A percentile compares a stretch with the other conserved stretches of the same genome.
phyloP scores from a whole-genome alignment of 1,140 invertebrate species.

The Centruroides sculpturatus region DNA sequence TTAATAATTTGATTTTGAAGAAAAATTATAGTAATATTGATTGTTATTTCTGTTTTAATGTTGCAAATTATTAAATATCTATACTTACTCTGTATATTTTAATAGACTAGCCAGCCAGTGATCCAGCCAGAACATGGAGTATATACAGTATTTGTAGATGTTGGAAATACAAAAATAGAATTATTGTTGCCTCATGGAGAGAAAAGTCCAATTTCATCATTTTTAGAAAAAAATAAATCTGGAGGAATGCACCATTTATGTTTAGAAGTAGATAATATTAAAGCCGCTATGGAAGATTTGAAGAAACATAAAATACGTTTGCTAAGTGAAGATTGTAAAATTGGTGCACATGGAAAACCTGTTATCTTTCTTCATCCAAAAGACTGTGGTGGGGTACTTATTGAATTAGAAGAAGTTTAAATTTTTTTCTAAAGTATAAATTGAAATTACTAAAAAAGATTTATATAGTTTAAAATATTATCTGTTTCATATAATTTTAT shows the following conservation, averaged over 20 bases:
- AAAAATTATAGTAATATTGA: too few species aligned
- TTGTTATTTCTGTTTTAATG: too few species aligned
- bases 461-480: too few species aligned
- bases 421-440: not conserved
- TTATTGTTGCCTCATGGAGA: slow-evolving; percentile 42
- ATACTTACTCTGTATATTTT: not conserved
- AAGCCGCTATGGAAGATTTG: slow-evolving; percentile 37
- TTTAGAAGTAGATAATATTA: slow-evolving; percentile 44
- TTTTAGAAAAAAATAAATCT: slow-evolving; percentile 43
- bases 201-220: slow-evolving; percentile 42
- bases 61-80: too few species aligned
- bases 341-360: slow-evolving; percentile 51
- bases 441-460: too few species aligned
- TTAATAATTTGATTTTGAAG: too few species aligned
- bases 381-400: slow-evolving; percentile 46
- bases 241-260: slow-evolving; percentile 53
- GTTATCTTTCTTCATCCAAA: slow-evolving; percentile 52
- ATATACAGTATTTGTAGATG: slow-evolving; percentile 45
- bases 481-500: too few species aligned
- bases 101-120: slow-evolving; percentile 22
- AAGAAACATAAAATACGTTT: slow-evolving; percentile 29
- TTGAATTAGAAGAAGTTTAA: slow-evolving; percentile 45
- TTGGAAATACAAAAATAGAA: slow-evolving; percentile 44
- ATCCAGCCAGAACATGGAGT: slow-evolving; percentile 41
- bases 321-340: slow-evolving; percentile 38